Evolutionary conservation across 2,113 vertebrate genomes (phyloP).

Genomic region (Pachycephala philippinensis): DNA sequence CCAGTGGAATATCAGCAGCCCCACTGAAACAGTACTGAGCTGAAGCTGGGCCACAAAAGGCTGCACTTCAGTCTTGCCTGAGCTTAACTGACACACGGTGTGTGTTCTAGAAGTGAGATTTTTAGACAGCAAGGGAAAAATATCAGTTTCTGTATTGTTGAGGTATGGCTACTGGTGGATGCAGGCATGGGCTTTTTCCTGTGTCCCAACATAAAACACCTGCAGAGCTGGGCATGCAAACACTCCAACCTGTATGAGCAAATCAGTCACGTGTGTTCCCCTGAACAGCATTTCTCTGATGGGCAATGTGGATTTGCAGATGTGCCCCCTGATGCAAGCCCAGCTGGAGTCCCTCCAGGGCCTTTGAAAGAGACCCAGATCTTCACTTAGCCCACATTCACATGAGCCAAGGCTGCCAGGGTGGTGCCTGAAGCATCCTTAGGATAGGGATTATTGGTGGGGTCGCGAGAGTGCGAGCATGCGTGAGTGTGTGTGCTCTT

Average conservation of each 20-base stretch:
- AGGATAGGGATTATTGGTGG: background rate
- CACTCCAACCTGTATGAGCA: background rate
- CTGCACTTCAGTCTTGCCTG: background rate
- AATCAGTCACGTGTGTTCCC: background rate
- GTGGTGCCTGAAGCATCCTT: background rate
- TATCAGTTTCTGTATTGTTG: background rate
- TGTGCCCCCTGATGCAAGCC: background rate
- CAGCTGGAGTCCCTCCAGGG: background rate
- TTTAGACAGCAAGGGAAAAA: background rate
- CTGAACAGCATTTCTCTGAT: background rate
- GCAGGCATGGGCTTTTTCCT: background rate
- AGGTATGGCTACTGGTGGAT: background rate
- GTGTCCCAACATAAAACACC: background rate
- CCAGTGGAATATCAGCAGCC: background rate
- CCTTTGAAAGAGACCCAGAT: background rate
- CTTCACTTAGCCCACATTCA: background rate
- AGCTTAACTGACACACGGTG: background rate
- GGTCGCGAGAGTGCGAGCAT: accelerated
- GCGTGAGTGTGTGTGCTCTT: background rate
- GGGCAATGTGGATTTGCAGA: background rate
- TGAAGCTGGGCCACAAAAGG: background rate
- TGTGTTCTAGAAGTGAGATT: background rate
- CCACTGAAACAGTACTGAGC: background rate
- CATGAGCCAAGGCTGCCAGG: background rate
- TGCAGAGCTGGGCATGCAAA: background rate